These are phyloP conservation scores for Reinhardtius hippoglossoides DNA, from an alignment of 2,113 vertebrate genomes.

Conservation along the genomic window DNA sequence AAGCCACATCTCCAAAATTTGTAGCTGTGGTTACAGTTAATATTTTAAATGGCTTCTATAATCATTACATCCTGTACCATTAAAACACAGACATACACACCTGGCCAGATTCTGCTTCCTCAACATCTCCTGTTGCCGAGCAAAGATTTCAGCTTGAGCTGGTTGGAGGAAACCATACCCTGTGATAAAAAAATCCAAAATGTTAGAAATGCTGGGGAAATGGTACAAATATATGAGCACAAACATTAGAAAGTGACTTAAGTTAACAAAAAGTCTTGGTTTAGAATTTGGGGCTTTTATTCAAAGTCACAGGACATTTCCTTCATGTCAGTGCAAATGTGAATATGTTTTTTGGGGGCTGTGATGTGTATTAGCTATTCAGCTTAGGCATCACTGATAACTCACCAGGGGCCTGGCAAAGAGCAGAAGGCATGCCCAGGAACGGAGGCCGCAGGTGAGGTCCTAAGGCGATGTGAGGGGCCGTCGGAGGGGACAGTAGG, in stretches of 20 bases:
- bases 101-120: constrained; percentile 96
- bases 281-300: too few relatives aligned
- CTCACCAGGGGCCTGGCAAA: constrained; percentile 96
- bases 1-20: not conserved
- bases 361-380: not conserved
- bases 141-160: constrained; percentile 93
- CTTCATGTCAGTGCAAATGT: not conserved
- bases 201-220: not conserved
- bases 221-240: not conserved
- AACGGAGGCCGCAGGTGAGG: constrained; percentile 95
- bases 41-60: not conserved
- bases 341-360: not conserved
- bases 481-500: constrained; percentile 92
- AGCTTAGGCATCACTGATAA: constrained; percentile 10
- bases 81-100: constrained; percentile 53
- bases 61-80: not conserved
- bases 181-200: constrained; percentile 54
- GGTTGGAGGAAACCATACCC: constrained; percentile 95
- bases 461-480: constrained; percentile 93
- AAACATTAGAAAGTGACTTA: not conserved
- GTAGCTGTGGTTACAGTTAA: too few relatives aligned
- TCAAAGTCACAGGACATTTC: not conserved
- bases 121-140: constrained; percentile 95
- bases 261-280: not conserved
- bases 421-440: constrained; percentile 92